Evolutionary conservation across 2,113 vertebrate species (phyloP).

Genomic region (Mungos mungo): DNA sequence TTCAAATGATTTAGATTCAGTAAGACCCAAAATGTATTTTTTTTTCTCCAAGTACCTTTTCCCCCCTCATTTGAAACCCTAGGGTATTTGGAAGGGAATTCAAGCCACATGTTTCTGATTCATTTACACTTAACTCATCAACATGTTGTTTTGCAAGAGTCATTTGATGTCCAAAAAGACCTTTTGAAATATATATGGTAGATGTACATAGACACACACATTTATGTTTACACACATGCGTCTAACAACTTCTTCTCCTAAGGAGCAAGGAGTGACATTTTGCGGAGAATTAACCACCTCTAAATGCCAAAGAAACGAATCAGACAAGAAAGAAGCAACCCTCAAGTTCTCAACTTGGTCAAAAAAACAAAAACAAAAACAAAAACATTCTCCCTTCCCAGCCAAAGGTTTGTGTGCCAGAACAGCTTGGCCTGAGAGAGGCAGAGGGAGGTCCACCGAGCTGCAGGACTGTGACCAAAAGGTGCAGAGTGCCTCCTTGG

Average conservation of each 20-base stretch:
- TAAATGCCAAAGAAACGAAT: not conserved
- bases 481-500: not conserved
- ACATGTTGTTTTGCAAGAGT: slow-evolving; percentile 67
- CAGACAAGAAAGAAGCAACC: not conserved
- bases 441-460: rapidly evolving
- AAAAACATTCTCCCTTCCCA: not conserved
- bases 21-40: slow-evolving; percentile 61
- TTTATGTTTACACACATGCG: not conserved
- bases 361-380: not conserved
- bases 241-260: not conserved
- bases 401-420: not conserved
- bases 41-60: slow-evolving; percentile 62
- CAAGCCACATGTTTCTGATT: slow-evolving; percentile 76
- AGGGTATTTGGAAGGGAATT: slow-evolving; percentile 73
- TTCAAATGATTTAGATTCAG: slow-evolving; percentile 79
- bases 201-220: not conserved
- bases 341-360: not conserved
- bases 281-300: not conserved
- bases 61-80: slow-evolving; percentile 59
- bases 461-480: not conserved
- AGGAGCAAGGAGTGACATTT: not conserved
- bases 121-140: slow-evolving; percentile 80
- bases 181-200: slow-evolving; percentile 57
- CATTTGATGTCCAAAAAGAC: slow-evolving; percentile 62
- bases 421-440: not conserved